Conservation (phyloP, 1,140 invertebrate genomes). For the Coelopa frigida region DNA sequence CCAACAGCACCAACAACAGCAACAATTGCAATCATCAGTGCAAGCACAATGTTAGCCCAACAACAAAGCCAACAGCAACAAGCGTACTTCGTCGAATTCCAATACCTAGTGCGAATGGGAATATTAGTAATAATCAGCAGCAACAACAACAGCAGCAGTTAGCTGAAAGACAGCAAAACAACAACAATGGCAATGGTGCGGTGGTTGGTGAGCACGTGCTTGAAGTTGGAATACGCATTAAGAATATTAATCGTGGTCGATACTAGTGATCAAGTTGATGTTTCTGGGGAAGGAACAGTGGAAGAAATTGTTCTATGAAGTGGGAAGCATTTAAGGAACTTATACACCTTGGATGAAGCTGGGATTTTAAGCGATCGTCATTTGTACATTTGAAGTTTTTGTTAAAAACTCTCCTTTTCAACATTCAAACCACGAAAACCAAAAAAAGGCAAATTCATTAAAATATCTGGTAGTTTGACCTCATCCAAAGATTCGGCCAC, state of each 20-base stretch:
- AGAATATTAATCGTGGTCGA: slow-evolving; percentile 35
- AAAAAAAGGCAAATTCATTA: too few species aligned
- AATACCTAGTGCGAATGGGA: slow-evolving; percentile 14
- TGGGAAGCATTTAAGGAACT: too few species aligned
- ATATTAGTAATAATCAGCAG: slow-evolving; percentile 18
- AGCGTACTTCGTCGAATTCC: slow-evolving; percentile 13
- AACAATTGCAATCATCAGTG: slow-evolving; percentile 16
- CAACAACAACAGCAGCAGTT: slow-evolving; percentile 33
- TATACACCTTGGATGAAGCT: too few species aligned
- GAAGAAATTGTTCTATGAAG: too few species aligned
- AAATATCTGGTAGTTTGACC: too few species aligned
- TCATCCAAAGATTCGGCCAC: too few species aligned
- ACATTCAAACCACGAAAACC: too few species aligned
- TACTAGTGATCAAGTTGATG: too few species aligned
- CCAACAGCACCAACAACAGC: neutral
- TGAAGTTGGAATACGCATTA: slow-evolving; percentile 41
- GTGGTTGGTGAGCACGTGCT: slow-evolving; percentile 29
- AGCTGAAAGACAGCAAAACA: slow-evolving; percentile 32
- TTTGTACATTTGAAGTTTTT: too few species aligned
- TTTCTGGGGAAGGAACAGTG: too few species aligned
- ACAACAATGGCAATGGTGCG: slow-evolving; percentile 26
- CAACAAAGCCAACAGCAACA: slow-evolving; percentile 10
- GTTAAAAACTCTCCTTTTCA: too few species aligned
- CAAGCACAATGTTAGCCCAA: slow-evolving; percentile 8
- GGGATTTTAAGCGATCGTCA: too few species aligned